A percentile compares a stretch with the other conserved stretches of the same genome.
Evolutionary conservation across 2,888 invertebrate species (phyloP).

Genomic region (Smittia sp.): DNA sequence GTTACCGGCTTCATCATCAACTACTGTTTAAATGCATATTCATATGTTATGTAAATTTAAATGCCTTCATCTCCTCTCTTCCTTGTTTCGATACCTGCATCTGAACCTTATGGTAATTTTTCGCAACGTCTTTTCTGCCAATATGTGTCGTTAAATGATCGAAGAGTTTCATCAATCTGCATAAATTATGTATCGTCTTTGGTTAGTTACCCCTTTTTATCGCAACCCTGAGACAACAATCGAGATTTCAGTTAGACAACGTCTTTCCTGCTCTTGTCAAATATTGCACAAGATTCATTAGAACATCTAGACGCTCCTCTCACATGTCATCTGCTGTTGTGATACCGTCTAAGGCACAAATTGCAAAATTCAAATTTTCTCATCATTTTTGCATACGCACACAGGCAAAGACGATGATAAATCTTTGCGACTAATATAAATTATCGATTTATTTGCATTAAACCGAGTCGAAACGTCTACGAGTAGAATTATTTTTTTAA

Average conservation of each 20-base stretch:
- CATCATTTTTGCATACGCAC: slow-evolving; percentile 40
- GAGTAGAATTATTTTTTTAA: slow-evolving; percentile 20
- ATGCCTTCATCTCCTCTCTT: slow-evolving; percentile 23
- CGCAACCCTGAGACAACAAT: not conserved
- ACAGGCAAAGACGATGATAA: slow-evolving; percentile 24
- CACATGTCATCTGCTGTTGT: slow-evolving; percentile 31
- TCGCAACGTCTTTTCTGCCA: slow-evolving; percentile 37
- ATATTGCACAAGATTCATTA: slow-evolving; percentile 33
- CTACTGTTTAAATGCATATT: slow-evolving; percentile 33
- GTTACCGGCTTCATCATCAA: not conserved
- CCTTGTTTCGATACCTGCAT: slow-evolving; percentile 15
- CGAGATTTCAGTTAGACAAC: slow-evolving; percentile 13
- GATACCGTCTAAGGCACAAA: not conserved
- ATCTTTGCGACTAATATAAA: slow-evolving; percentile 39
- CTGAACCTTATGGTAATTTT: slow-evolving; percentile 34
- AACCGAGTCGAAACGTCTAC: slow-evolving; percentile 28
- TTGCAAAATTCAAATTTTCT: slow-evolving; percentile 39
- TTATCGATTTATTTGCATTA: slow-evolving; percentile 42
- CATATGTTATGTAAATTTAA: slow-evolving; percentile 42
- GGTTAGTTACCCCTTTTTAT: slow-evolving; percentile 3
- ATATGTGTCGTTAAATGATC: not conserved
- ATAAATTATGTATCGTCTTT: slow-evolving; percentile 40
- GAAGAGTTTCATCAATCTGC: slow-evolving; percentile 34
- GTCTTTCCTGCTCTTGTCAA: not conserved
- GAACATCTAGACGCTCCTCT: not conserved